These are phyloP conservation scores for Heliothis peltigera DNA, from an alignment of 2,888 invertebrate genomes.

Conservation along the genomic window DNA sequence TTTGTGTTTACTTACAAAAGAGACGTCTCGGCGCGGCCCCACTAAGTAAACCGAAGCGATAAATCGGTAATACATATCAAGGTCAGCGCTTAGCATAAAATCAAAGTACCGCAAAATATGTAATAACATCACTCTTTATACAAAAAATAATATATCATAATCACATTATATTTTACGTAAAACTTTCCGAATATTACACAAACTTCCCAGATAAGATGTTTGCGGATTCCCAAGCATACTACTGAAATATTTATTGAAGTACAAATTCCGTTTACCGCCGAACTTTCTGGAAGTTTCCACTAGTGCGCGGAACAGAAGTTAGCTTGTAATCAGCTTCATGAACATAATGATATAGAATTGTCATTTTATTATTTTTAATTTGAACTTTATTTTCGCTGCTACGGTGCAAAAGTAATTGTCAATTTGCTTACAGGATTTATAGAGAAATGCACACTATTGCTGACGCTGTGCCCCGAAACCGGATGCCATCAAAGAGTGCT, in stretches of 20 bases:
- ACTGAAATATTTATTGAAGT: constrained; percentile 58
- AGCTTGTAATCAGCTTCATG: constrained; percentile 34
- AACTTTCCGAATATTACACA: constrained; percentile 33
- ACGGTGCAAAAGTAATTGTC: no score
- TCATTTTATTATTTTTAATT: constrained; percentile 3
- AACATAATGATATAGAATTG: constrained; percentile 14
- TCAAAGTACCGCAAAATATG: not conserved
- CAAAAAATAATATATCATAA: constrained; percentile 40
- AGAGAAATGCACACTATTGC: no score
- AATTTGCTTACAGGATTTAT: no score
- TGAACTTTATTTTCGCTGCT: not conserved
- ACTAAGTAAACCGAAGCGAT: constrained; percentile 2
- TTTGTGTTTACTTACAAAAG: not conserved
- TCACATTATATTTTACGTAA: constrained; percentile 35
- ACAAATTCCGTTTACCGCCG: constrained; percentile 51
- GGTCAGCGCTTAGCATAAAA: constrained; percentile 2
- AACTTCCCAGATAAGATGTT: constrained; percentile 50
- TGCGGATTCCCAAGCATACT: constrained; percentile 47
- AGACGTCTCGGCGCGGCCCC: not conserved
- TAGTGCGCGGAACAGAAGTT: constrained; percentile 33
- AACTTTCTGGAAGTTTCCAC: constrained; percentile 52
- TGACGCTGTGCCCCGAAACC: no score
- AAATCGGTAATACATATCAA: constrained; percentile 9
- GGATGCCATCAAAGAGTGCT: no score
- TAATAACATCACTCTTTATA: not conserved